A percentile compares a stretch with the other conserved stretches of the same genome.
phyloP scores from a whole-genome alignment of 2,113 vertebrate species.

The Sebastes fasciatus region DNA sequence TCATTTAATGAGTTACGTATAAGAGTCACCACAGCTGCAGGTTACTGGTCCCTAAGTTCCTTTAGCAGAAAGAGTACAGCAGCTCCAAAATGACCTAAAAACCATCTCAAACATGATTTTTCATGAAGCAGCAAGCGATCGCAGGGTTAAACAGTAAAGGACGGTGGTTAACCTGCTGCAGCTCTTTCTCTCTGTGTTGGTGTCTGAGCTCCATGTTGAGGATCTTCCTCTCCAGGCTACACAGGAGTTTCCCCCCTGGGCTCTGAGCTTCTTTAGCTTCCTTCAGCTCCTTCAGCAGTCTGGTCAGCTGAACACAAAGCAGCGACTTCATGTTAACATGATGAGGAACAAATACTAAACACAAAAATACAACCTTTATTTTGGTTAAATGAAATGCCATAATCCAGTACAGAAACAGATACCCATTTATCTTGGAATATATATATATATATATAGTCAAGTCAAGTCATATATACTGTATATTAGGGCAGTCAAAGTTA shows the following conservation, averaged over 20 bases:
- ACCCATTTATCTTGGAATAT: no score
- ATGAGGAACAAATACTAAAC: not conserved
- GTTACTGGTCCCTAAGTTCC: not conserved
- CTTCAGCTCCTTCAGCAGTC: constrained; percentile 90
- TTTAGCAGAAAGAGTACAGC: no score
- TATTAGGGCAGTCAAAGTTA: no score
- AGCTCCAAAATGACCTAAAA: not conserved
- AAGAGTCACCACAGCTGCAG: not conserved
- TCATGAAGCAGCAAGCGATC: not conserved
- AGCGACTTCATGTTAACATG: not conserved
- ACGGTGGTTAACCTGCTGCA: constrained; percentile 82
- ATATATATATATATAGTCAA: no score
- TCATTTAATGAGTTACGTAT: not conserved
- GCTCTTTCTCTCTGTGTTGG: constrained; percentile 88
- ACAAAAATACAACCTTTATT: not conserved
- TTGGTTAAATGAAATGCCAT: not conserved
- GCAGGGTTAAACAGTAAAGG: not conserved
- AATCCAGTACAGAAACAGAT: no score
- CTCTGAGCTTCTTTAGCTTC: constrained; percentile 91
- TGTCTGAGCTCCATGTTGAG: constrained; percentile 89
- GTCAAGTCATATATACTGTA: no score
- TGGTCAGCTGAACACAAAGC: constrained; percentile 83
- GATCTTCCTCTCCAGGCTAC: constrained; percentile 90
- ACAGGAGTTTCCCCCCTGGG: constrained; percentile 91
- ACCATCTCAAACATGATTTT: not conserved